Conservation (phyloP, 2,113 vertebrate genomes). For the Catharus fuscescens region DNA sequence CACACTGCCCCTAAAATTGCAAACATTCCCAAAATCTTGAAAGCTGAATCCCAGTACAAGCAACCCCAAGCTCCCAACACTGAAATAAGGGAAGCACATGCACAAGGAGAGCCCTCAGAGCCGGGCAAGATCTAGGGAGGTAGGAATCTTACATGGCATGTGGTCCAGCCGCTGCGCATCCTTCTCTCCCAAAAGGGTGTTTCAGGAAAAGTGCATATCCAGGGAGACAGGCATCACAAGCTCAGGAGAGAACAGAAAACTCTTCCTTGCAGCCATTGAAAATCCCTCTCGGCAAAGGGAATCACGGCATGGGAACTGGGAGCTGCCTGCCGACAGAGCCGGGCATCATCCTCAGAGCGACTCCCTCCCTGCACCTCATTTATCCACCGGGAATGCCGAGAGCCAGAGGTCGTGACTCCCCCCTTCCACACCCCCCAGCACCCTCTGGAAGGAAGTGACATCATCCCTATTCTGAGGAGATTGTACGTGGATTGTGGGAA, state of each 20-base stretch:
- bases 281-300: not conserved
- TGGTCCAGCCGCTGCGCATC: conserved; percentile 48
- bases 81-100: not conserved
- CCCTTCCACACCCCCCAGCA: conserved; percentile 45
- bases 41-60: not conserved
- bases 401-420: conserved; percentile 66
- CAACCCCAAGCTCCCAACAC: not conserved
- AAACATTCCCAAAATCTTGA: not conserved
- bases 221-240: conserved; percentile 1
- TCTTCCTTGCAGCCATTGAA: conserved; percentile 31
- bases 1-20: not conserved
- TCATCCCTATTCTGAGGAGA: conserved; percentile 73
- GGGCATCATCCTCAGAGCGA: not conserved
- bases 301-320: not conserved
- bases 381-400: not conserved
- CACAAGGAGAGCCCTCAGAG: not conserved
- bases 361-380: not conserved
- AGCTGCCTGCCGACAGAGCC: not conserved
- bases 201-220: conserved; percentile 38
- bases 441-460: conserved; percentile 75
- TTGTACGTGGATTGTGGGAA: conserved; percentile 61
- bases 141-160: conserved; percentile 62
- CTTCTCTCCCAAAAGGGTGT: conserved; percentile 12
- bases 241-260: conserved; percentile 44
- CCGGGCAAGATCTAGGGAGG: not conserved